Evolutionary conservation across 2,888 invertebrate genomes (phyloP).

Genomic region (Lasioglossum calceatum): DNA sequence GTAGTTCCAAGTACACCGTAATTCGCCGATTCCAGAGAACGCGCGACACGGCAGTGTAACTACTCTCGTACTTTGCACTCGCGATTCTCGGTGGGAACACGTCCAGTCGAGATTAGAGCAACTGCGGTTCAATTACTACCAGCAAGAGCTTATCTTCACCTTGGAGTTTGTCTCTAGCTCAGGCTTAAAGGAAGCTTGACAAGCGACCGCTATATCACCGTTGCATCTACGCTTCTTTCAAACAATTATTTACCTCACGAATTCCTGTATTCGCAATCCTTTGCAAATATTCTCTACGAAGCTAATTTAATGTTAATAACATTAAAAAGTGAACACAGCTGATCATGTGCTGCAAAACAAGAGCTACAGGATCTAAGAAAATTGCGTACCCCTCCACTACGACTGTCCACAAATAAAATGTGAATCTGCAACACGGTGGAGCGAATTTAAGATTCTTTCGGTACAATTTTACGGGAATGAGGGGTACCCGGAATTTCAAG

Average conservation of each 20-base stretch:
- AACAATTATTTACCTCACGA: neutral
- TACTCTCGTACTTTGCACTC: constrained; percentile 55
- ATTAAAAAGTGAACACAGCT: too few species aligned
- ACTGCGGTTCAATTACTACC: constrained; percentile 65
- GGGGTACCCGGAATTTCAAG: constrained; percentile 13
- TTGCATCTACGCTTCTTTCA: constrained; percentile 19
- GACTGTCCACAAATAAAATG: neutral
- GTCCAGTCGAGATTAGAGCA: constrained; percentile 61
- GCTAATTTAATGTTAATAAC: neutral
- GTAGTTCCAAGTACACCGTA: constrained; percentile 43
- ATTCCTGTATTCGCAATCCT: neutral
- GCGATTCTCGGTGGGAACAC: constrained; percentile 57
- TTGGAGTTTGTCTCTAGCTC: constrained; percentile 45
- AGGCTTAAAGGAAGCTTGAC: constrained; percentile 51
- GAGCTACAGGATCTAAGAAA: too few species aligned
- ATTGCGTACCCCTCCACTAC: too few species aligned
- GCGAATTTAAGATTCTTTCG: neutral
- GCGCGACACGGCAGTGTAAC: constrained; percentile 43
- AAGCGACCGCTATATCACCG: constrained; percentile 44
- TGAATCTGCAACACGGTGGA: too few species aligned
- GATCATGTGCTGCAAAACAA: too few species aligned
- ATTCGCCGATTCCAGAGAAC: constrained; percentile 38
- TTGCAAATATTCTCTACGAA: neutral
- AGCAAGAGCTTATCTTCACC: constrained; percentile 63
- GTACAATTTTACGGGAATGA: neutral